Evolutionary conservation across 2,888 invertebrate genomes (phyloP), one percentile per base, ranked within the genome.

Genomic region (Erebia epiphron): DNA sequence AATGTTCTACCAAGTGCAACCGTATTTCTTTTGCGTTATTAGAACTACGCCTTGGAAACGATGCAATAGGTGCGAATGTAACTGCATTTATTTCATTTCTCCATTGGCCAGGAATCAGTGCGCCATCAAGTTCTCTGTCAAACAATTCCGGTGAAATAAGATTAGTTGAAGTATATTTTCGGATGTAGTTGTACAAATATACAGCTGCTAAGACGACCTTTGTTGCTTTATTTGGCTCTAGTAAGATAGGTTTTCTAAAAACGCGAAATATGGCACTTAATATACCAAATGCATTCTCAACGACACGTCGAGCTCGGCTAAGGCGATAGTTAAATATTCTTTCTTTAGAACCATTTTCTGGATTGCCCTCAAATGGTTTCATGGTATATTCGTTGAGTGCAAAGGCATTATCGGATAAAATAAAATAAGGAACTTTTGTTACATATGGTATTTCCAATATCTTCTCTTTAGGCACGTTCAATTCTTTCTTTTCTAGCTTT

Each of bases 201-300:
- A 57, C 57, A 7, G 26, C 7, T 26, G 57, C 57, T 10, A 57
- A 26, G 7, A 35, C 26, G 7, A 57, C 57, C 7, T 35, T 57
- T 26, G 26, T 35, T 7, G 14, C 35, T 14, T 26, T 57, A 14
- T 57, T 14, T 57, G 57, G 57, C 10, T 35, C 26, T 18, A 57
- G 18, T 3, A 35, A 7, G 7, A 57, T 26, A 14, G 57, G 57
- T 57, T 57, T 57, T 7, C 26, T 11, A 7, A 57, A 7, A 13
- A 57, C 57, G 26, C 57, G 11, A 13, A 13, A 57, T 4, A 26
- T 14, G 4, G 57, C 11, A 26, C 13, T 14, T 14, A 58, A 9
- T n/a, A 58, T 35, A n/a, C 58, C 58, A 58, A 58, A 58, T 9
- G 58, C 58, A 35, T 58, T 58, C 41, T 58, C 58, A 10, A 41